These are phyloP conservation scores for Plumapathes pennacea DNA, from an alignment of 92 coral and sea anemone genomes.

Conservation along the genomic window DNA sequence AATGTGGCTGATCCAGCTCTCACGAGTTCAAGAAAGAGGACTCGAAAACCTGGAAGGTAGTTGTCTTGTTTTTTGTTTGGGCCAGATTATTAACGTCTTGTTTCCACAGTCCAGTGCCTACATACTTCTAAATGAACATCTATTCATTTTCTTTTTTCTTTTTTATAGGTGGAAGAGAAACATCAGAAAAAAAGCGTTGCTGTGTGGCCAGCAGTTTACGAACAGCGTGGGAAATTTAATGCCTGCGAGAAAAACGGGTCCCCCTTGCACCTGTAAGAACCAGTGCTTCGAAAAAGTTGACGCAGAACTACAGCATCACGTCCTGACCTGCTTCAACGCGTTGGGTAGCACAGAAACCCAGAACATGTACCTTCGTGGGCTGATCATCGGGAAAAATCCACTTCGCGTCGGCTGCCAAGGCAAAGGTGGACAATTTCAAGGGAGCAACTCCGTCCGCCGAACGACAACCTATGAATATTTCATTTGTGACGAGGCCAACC, in stretches of 20 bases:
- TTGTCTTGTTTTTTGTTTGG: too few species aligned
- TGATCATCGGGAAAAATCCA: neutral
- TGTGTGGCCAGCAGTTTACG: neutral
- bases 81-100: too few species aligned
- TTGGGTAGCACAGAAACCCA: neutral
- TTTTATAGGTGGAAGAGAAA: slow-evolving; percentile 3
- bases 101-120: too few species aligned
- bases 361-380: neutral
- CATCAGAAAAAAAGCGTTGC: neutral
- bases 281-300: neutral
- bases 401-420: neutral
- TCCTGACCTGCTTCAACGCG: neutral
- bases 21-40: too few species aligned
- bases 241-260: neutral
- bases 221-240: neutral
- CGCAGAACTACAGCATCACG: neutral
- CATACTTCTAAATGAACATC: too few species aligned
- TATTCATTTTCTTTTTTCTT: too few species aligned
- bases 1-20: too few species aligned
- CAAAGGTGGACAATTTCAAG: neutral
- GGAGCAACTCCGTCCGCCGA: neutral
- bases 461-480: neutral
- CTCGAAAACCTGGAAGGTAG: too few species aligned
- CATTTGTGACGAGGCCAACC: too few species aligned
- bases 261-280: neutral